Evolutionary conservation across 2,888 invertebrate genomes (phyloP), one percentile per base, ranked within the genome.

Genomic region (Allacma fusca): DNA sequence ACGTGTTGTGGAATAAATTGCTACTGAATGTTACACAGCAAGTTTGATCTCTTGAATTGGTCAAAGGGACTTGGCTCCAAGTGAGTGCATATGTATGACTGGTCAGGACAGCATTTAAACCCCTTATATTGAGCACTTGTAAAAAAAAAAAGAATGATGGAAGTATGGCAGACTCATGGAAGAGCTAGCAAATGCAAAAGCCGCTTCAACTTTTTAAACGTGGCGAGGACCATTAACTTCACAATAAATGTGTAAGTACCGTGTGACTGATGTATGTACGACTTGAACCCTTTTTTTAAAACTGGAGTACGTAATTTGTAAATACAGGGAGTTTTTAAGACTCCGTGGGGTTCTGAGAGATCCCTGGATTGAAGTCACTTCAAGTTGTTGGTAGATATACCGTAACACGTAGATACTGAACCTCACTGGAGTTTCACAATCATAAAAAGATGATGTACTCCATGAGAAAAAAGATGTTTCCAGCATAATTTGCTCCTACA

Each of bases 1-100:
- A 34, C 50, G 65, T 74, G 74, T 65, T 74, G 34, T 28, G 34
- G 65, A 65, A 40, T 74, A 74, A 74, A 74, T 74, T 65, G 74
- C 74, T 65, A 74, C 74, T 67, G 74, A 62, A 73, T 23, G 13
- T 28, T 65, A 24, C 19, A 13, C 19, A 9, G 19, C n/a, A 50
- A 50, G 7, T 50, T 50, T 50, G 50, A 50, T 50, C 50, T 50
- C 16, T 13, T 50, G n/a, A 19, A 50, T 13, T 50, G n/a, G 50
- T 19, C 50, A 50, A 50, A n/a, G n/a, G 16, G 50, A 50, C 7
- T n/a, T 50, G 50, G 19, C 16, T 19, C 9, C 16, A 50, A 50
- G 50, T n/a, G 19, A 5, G 50, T 5, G 16, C 16, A 12, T 50
- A 4, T 19, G 7, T 19, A 50, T 4, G 19, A 50, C n/a, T 19